A percentile compares a stretch with the other conserved stretches of the same genome.
phyloP scores from a whole-genome alignment of 2,888 invertebrate genomes.

The Salticus scenicus region DNA sequence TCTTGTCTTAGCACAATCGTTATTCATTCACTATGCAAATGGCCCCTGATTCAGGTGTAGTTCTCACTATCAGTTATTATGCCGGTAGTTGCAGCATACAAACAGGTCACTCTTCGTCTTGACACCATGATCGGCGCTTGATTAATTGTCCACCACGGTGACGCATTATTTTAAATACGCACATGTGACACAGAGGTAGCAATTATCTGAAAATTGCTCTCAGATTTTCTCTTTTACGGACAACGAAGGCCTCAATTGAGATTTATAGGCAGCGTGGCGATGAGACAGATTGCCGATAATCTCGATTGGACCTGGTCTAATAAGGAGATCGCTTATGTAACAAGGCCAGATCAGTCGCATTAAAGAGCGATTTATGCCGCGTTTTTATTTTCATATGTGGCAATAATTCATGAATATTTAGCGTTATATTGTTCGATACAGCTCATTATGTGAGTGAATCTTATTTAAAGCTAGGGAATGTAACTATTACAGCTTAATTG shows the following conservation, averaged over 20 bases:
- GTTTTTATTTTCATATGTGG: neutral
- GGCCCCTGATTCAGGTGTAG: neutral
- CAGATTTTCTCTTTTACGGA: constrained; percentile 28
- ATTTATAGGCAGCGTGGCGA: constrained; percentile 35
- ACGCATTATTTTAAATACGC: constrained; percentile 67
- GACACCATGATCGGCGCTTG: constrained; percentile 60
- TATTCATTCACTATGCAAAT: constrained; percentile 8
- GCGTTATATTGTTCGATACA: no score
- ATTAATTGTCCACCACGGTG: constrained; percentile 44
- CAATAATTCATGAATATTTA: neutral
- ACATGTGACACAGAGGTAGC: constrained; percentile 60
- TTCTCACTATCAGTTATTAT: neutral
- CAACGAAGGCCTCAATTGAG: constrained; percentile 33
- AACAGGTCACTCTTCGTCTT: constrained; percentile 7
- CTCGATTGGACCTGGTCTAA: neutral
- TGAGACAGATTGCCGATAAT: neutral
- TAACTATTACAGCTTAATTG: no score
- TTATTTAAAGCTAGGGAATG: no score
- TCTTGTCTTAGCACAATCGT: no score
- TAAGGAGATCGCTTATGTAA: neutral
- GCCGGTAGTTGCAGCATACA: neutral
- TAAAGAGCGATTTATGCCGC: neutral
- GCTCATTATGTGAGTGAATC: no score
- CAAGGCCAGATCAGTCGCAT: neutral
- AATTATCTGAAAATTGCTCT: constrained; percentile 54